Evolutionary conservation across 2,113 vertebrate genomes (phyloP).

Genomic region (Eulemur rufifrons): DNA sequence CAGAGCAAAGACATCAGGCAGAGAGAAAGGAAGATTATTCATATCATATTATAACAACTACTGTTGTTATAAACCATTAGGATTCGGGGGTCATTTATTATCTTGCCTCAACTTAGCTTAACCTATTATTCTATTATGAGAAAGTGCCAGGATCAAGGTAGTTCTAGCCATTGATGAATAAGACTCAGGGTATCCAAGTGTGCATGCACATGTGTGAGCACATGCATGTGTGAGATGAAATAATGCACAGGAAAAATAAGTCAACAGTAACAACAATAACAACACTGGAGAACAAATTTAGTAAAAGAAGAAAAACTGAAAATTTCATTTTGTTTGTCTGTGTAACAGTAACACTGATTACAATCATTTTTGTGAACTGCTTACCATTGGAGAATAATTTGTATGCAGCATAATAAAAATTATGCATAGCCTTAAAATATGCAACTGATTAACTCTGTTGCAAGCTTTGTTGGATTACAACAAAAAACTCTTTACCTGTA

Average conservation of each 20-base stretch:
- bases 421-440: constrained; percentile 56
- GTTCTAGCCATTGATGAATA: not conserved
- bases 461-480: constrained; percentile 64
- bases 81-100: not conserved
- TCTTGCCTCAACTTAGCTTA: not conserved
- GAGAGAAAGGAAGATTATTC: not conserved
- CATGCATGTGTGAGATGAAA: not conserved
- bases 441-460: constrained; percentile 59
- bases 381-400: constrained; percentile 56
- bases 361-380: constrained; percentile 1
- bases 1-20: not conserved
- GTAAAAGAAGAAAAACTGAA: constrained; percentile 15
- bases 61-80: not conserved
- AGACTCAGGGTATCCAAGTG: not conserved
- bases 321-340: not conserved
- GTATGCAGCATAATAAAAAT: constrained; percentile 56
- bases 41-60: not conserved
- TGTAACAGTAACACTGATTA: constrained; percentile 23
- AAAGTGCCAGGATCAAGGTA: not conserved
- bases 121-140: not conserved
- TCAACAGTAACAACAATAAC: not conserved
- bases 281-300: constrained; percentile 9
- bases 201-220: not conserved
- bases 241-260: not conserved
- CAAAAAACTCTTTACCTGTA: constrained; percentile 46